Conservation (phyloP, 2,797 vertebrate species). For the Aplochiton taeniatus region DNA sequence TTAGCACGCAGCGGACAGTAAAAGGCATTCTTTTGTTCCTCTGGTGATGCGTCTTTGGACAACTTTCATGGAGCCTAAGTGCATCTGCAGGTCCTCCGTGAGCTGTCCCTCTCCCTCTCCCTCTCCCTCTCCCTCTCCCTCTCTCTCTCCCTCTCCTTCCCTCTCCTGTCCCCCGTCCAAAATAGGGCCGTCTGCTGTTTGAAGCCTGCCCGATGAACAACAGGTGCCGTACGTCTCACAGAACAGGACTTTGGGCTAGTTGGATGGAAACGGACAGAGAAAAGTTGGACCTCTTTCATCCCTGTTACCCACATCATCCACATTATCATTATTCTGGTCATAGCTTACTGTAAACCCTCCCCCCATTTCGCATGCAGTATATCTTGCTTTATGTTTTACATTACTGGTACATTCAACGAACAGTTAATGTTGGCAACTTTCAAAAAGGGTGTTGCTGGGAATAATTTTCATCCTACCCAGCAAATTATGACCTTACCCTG, state of each 20-base stretch:
- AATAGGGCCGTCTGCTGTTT: constrained; percentile 34
- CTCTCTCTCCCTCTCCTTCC: background rate
- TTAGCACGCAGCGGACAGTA: background rate
- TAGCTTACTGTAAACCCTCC: too few relatives aligned
- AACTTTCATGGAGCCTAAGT: constrained; percentile 30
- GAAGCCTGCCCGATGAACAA: constrained; percentile 52
- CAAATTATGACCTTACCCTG: too few relatives aligned
- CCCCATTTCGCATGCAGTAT: too few relatives aligned
- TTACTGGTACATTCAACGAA: too few relatives aligned
- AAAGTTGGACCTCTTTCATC: constrained; percentile 22
- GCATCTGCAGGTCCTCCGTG: constrained; percentile 45
- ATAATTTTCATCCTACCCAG: too few relatives aligned
- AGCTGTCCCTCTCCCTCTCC: constrained; percentile 25
- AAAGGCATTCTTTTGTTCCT: constrained; percentile 33
- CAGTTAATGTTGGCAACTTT: too few relatives aligned
- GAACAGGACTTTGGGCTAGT: constrained; percentile 44
- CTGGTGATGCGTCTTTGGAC: constrained; percentile 38
- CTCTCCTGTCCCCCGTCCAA: background rate
- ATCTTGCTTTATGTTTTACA: too few relatives aligned
- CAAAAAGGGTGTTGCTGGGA: too few relatives aligned
- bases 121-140: background rate
- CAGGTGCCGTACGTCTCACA: constrained; percentile 45
- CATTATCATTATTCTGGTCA: background rate
- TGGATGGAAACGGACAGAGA: constrained; percentile 17
- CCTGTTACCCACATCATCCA: constrained; percentile 43